Conservation (phyloP, 1,140 invertebrate genomes). For the Diorhabda sublineata region DNA sequence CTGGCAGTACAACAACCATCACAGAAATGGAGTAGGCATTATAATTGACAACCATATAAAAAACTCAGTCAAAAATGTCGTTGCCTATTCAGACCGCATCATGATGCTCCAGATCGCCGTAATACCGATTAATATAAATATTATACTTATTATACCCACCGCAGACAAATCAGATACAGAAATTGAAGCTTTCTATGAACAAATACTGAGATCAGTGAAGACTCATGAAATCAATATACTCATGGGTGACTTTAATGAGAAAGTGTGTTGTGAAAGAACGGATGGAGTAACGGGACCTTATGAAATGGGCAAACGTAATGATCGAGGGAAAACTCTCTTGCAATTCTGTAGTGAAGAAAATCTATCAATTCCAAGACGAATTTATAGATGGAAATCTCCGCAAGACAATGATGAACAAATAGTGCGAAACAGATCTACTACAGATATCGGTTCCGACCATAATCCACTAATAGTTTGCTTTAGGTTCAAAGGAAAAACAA, state of each 20-base stretch:
- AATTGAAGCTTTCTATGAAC: conserved; percentile 27
- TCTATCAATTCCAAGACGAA: conserved; percentile 34
- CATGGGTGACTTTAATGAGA: conserved; percentile 36
- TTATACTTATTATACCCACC: conserved; percentile 39
- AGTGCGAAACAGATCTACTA: conserved; percentile 34
- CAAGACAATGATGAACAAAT: conserved; percentile 33
- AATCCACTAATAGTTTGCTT: no score
- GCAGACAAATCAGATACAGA: conserved; percentile 18
- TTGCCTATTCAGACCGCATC: conserved; percentile 17
- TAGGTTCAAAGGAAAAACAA: no score
- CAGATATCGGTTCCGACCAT: no score
- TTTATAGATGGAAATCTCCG: conserved; percentile 45
- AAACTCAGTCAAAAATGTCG: no score
- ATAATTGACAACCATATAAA: no score
- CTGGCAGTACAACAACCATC: no score
- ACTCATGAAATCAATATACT: conserved; percentile 26
- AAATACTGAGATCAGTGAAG: not conserved
- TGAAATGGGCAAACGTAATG: conserved; percentile 38
- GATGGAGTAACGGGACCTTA: conserved; percentile 11
- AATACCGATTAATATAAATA: conserved; percentile 29
- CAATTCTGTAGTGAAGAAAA: conserved; percentile 40
- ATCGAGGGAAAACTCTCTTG: conserved; percentile 35
- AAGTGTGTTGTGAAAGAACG: conserved; percentile 24
- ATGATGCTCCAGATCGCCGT: conserved; percentile 31
- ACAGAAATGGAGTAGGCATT: no score